Percentiles rank a stretch among this genome's conserved stretches.
Evolutionary conservation across 2,888 invertebrate genomes (phyloP).

Genomic region (Tinea trinotella): DNA sequence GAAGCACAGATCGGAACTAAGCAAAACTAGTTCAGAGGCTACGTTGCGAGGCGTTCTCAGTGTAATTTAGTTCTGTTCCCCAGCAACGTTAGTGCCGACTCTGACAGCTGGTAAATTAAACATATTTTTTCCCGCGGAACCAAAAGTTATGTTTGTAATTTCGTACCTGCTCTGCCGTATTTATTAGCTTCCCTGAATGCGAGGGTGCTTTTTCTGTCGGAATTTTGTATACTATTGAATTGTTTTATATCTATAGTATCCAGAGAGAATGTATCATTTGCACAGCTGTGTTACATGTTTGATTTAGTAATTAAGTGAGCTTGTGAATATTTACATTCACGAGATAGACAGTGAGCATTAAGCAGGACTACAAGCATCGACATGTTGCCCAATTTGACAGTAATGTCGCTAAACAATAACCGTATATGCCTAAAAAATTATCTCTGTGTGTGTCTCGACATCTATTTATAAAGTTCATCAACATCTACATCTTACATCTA

Average conservation of each 20-base stretch:
- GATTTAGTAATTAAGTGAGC: neutral
- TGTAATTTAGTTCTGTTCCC: conserved; percentile 15
- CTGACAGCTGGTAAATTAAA: conserved; percentile 16
- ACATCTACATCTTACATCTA: too few relatives aligned
- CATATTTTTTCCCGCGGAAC: conserved; percentile 11
- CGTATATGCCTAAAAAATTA: too few relatives aligned
- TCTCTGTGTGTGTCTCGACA: too few relatives aligned
- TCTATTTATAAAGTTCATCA: too few relatives aligned
- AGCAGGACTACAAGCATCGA: neutral
- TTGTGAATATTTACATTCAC: neutral
- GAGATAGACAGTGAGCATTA: neutral
- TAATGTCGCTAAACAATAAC: too few relatives aligned
- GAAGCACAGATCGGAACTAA: conserved; percentile 17
- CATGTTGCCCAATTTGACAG: neutral
- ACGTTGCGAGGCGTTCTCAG: conserved; percentile 16
- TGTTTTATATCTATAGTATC: neutral
- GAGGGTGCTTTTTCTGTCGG: too few relatives aligned
- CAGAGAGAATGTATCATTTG: neutral
- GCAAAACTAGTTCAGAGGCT: conserved; percentile 15
- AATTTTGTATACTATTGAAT: neutral
- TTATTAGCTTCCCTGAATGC: neutral
- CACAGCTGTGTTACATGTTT: neutral
- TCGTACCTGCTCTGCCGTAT: neutral
- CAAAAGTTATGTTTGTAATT: conserved; percentile 15
- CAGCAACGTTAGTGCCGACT: neutral